These are phyloP conservation scores for Sinopyrophorus schimmeli DNA, from an alignment of 2,888 invertebrate genomes.

Conservation along the genomic window DNA sequence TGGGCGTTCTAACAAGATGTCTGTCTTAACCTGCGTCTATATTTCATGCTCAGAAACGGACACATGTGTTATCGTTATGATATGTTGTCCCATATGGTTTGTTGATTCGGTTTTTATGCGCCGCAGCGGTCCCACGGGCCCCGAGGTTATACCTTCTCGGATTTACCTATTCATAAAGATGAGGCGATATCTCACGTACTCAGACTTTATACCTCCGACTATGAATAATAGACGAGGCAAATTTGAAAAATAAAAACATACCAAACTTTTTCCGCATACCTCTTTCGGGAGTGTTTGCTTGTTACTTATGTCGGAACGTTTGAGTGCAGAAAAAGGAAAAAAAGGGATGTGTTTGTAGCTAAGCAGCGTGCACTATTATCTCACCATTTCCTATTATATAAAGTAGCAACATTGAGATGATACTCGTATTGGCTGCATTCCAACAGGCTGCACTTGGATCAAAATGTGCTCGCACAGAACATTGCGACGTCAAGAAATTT, in stretches of 20 bases:
- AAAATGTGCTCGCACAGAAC: slow-evolving; percentile 33
- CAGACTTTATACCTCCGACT: slow-evolving; percentile 20
- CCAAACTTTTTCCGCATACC: slow-evolving; percentile 15
- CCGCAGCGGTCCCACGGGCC: slow-evolving; percentile 46
- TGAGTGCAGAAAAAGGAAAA: slow-evolving; percentile 32
- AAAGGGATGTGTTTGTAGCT: slow-evolving; percentile 39
- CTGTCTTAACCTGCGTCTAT: slow-evolving; percentile 35
- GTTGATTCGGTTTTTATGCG: slow-evolving; percentile 50
- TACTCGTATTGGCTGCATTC: slow-evolving; percentile 48
- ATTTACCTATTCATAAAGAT: slow-evolving; percentile 51
- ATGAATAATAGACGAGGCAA: slow-evolving; percentile 22
- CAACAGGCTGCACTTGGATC: slow-evolving; percentile 48
- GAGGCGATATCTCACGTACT: slow-evolving; percentile 33
- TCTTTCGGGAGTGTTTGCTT: slow-evolving; percentile 24
- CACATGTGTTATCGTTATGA: slow-evolving; percentile 44
- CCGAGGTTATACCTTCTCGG: slow-evolving; percentile 38
- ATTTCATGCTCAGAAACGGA: slow-evolving; percentile 37
- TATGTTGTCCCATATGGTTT: slow-evolving; percentile 47
- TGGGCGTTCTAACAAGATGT: slow-evolving; percentile 33
- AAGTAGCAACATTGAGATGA: slow-evolving; percentile 45
- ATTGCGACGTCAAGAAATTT: slow-evolving; percentile 26
- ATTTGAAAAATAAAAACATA: slow-evolving; percentile 19
- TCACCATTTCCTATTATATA: slow-evolving; percentile 43
- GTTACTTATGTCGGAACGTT: slow-evolving; percentile 24
- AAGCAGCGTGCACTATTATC: slow-evolving; percentile 46